A percentile compares a stretch with the other conserved stretches of the same genome.
These are phyloP conservation scores for Podarcis cretensis DNA, from an alignment of 2,113 vertebrate species.

Conservation along the genomic window DNA sequence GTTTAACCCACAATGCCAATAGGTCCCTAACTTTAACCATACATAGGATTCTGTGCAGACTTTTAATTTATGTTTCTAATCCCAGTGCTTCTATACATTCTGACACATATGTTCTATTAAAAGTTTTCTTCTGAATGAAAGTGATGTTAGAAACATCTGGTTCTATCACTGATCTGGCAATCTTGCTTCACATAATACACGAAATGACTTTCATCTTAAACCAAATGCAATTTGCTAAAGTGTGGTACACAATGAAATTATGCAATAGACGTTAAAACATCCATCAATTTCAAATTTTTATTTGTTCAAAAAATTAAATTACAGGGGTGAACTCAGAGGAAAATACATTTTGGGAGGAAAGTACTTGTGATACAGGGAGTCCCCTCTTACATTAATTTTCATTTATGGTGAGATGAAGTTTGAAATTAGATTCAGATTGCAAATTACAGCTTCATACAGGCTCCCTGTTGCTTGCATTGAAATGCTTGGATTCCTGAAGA, in stretches of 20 bases:
- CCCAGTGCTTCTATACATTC: not conserved
- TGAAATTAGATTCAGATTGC: slow-evolving; percentile 81
- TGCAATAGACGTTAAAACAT: slow-evolving; percentile 53
- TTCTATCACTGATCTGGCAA: slow-evolving; percentile 44
- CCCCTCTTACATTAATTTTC: slow-evolving; percentile 76
- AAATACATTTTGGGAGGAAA: slow-evolving; percentile 60
- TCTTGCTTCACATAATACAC: slow-evolving; percentile 48
- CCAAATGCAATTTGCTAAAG: slow-evolving; percentile 52
- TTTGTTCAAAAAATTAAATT: slow-evolving; percentile 71
- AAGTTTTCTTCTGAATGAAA: slow-evolving; percentile 49
- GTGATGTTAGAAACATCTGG: slow-evolving; percentile 50
- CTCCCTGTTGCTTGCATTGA: slow-evolving; percentile 71
- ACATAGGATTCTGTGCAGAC: not conserved
- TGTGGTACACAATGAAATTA: slow-evolving; percentile 56
- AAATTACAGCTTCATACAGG: slow-evolving; percentile 78
- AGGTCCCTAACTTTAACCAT: not conserved
- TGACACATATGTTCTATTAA: slow-evolving; percentile 27
- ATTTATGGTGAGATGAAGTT: slow-evolving; percentile 76
- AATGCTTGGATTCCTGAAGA: slow-evolving; percentile 74
- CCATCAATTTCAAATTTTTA: slow-evolving; percentile 60
- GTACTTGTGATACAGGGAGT: slow-evolving; percentile 54
- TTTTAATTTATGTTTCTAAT: not conserved
- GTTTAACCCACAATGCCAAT: too few relatives aligned
- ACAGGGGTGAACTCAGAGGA: slow-evolving; percentile 55
- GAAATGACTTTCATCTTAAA: slow-evolving; percentile 41